These are phyloP conservation scores for Holotrichia oblita DNA, from an alignment of 1,140 invertebrate species.

Conservation along the genomic window DNA sequence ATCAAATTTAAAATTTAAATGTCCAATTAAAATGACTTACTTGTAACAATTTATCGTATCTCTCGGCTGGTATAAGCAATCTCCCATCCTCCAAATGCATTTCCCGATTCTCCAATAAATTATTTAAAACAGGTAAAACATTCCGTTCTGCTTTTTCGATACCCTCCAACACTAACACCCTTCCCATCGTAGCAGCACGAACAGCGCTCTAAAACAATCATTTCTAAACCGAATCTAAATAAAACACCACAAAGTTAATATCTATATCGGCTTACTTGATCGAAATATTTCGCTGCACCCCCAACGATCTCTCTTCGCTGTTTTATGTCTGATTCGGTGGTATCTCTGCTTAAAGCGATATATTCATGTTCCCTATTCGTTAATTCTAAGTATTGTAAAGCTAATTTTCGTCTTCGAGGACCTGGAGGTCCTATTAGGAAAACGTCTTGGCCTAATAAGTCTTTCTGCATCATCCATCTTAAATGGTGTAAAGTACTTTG, in stretches of 20 bases:
- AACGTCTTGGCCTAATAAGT: slow-evolving; percentile 92
- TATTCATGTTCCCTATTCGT: slow-evolving; percentile 92
- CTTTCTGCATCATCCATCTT: slow-evolving; percentile 95
- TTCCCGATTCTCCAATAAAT: slow-evolving; percentile 97
- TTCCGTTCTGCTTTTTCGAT: slow-evolving; percentile 98
- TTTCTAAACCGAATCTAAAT: slow-evolving; percentile 26
- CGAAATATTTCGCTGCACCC: slow-evolving; percentile 90
- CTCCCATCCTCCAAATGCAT: slow-evolving; percentile 98
- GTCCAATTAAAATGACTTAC: slow-evolving; percentile 62
- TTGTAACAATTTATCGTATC: slow-evolving; percentile 91
- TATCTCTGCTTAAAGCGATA: slow-evolving; percentile 92
- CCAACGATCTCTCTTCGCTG: slow-evolving; percentile 91
- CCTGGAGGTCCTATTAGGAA: slow-evolving; percentile 94
- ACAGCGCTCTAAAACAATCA: slow-evolving; percentile 79
- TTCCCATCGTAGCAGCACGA: slow-evolving; percentile 85
- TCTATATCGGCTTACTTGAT: slow-evolving; percentile 74
- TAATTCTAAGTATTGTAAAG: slow-evolving; percentile 88
- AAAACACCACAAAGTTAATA: neutral
- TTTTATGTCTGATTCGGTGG: slow-evolving; percentile 96
- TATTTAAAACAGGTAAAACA: slow-evolving; percentile 97
- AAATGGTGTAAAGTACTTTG: slow-evolving; percentile 85
- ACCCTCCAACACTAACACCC: slow-evolving; percentile 93
- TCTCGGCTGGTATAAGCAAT: slow-evolving; percentile 85
- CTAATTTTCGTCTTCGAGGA: slow-evolving; percentile 75
- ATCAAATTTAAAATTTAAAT: neutral